Conservation (phyloP, 2,113 vertebrate species). For the Chionodraco myersi region DNA sequence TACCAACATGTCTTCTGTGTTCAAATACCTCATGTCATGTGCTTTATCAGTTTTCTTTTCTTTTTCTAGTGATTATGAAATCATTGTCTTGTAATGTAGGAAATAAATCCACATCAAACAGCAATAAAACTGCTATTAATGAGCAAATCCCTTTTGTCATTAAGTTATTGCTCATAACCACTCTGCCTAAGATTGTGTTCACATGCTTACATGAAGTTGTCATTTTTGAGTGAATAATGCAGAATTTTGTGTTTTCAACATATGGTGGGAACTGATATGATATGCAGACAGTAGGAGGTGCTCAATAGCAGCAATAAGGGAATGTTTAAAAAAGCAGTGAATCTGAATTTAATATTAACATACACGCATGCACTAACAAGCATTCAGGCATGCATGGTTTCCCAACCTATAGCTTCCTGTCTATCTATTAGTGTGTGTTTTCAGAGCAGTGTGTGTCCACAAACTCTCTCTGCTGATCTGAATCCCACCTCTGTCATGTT, state of each 20-base stretch:
- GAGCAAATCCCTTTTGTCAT: conserved; percentile 12
- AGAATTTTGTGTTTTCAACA: too few relatives aligned
- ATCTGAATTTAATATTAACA: neutral
- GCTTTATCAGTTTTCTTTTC: neutral
- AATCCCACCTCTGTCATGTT: neutral
- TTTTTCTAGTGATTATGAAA: conserved; percentile 1
- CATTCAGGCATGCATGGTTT: too few relatives aligned
- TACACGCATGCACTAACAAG: too few relatives aligned
- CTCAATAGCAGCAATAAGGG: neutral
- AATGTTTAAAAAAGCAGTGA: neutral
- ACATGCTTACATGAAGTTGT: neutral
- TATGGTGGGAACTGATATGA: too few relatives aligned
- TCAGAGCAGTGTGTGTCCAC: too few relatives aligned
- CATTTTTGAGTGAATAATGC: too few relatives aligned
- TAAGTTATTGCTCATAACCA: neutral
- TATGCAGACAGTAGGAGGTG: too few relatives aligned
- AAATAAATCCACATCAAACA: conserved; percentile 24
- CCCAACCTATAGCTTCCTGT: too few relatives aligned
- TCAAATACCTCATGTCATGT: too few relatives aligned
- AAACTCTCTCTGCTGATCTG: too few relatives aligned
- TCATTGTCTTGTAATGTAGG: conserved; percentile 1
- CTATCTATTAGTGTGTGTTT: too few relatives aligned
- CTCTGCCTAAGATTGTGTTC: neutral
- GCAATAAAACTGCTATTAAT: conserved; percentile 20
- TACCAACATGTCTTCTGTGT: neutral